A percentile compares a stretch with the other conserved stretches of the same genome.
Conservation (phyloP, 2,113 vertebrate genomes). For the Chloropsis hardwickii region DNA sequence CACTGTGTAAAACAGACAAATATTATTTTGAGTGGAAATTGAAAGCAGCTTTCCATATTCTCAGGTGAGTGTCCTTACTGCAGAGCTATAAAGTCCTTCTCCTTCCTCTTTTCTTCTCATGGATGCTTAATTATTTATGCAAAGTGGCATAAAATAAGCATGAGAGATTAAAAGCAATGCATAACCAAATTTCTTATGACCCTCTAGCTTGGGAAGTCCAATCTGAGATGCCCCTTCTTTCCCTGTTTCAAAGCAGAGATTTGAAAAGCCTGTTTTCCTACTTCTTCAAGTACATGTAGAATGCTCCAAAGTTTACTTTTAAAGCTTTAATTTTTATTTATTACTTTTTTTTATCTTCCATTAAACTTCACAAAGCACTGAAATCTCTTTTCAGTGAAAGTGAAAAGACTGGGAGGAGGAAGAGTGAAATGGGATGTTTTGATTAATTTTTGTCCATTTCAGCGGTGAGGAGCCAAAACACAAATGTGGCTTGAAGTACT, state of each 20-base stretch:
- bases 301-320: not conserved
- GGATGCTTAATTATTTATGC: not conserved
- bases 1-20: not conserved
- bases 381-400: not conserved
- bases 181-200: not conserved
- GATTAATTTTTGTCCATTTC: conserved; percentile 1
- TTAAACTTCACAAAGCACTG: not conserved
- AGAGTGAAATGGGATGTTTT: not conserved
- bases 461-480: not conserved
- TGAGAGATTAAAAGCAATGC: not conserved
- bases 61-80: not conserved
- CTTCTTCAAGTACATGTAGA: not conserved
- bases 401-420: not conserved
- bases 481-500: not conserved
- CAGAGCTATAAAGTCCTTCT: not conserved
- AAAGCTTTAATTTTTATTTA: not conserved
- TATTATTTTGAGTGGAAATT: not conserved
- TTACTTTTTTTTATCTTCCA: not conserved
- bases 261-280: not conserved
- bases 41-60: not conserved
- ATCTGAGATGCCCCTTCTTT: not conserved
- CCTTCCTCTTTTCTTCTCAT: not conserved
- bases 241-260: not conserved
- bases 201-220: not conserved
- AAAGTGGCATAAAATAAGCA: conserved; percentile 16